A percentile compares a stretch with the other conserved stretches of the same genome.
Evolutionary conservation across 2,888 invertebrate genomes (phyloP).

Genomic region (Drosophila meridiana): DNA sequence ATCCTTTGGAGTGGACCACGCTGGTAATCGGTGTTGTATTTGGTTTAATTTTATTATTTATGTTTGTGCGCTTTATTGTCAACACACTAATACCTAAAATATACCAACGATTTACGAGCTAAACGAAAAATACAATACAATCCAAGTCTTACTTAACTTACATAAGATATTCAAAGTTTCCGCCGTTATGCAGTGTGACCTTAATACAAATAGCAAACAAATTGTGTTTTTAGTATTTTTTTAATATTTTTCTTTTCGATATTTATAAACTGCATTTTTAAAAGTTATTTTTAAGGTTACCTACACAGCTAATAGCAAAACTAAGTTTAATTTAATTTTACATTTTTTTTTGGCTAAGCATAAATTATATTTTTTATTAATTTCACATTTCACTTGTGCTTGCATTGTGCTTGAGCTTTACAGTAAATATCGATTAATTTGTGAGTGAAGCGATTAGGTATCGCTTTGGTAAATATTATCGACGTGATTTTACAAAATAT

Average conservation of each 20-base stretch:
- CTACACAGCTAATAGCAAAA: neutral
- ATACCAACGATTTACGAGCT: constrained; percentile 73
- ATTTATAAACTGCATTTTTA: neutral
- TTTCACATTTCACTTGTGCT: neutral
- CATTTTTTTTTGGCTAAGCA: neutral
- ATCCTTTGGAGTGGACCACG: constrained; percentile 84
- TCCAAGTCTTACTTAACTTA: neutral
- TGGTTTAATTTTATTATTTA: constrained; percentile 81
- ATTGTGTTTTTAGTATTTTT: constrained; percentile 6
- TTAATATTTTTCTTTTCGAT: neutral
- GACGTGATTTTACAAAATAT: neutral
- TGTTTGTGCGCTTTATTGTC: constrained; percentile 81
- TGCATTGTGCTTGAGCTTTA: neutral
- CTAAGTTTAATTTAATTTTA: neutral
- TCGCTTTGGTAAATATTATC: neutral
- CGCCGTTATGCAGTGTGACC: constrained; percentile 19
- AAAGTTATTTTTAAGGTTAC: neutral
- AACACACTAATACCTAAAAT: constrained; percentile 78
- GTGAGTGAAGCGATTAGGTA: neutral
- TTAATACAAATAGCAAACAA: neutral
- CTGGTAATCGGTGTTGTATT: constrained; percentile 81
- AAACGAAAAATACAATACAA: constrained; percentile 8
- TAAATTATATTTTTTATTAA: neutral
- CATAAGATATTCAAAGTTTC: constrained; percentile 2
- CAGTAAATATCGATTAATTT: constrained; percentile 18